Base-by-base conservation (phyloP, 2,797 vertebrate genomes). In the Poeciliopsis gracilis region DNA sequence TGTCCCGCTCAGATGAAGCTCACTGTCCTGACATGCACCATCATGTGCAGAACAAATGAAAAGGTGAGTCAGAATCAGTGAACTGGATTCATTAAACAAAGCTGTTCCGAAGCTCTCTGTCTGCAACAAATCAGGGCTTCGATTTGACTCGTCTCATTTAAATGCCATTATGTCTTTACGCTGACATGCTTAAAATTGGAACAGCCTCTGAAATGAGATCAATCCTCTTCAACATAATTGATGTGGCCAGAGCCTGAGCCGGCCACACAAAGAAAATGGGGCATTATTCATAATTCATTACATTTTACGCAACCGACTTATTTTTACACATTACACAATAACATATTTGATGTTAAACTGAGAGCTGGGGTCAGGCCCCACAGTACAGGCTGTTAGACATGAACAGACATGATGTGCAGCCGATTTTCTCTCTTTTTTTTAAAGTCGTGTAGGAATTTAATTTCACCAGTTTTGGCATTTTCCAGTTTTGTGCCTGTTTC, bases 231-330 rank as follows among this genome's bases (percentile, higher is more conserved):
- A 86, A 70, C 80, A 91, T 86, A 91, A 93, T 88, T 91, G 89
- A 92, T 90, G 84, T 67, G 43, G 16, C 71, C 57, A 55, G 63
- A 82, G 81, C 82, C 83, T 79, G 70, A 77, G 45, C 79, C 43
- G 82, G 80, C 88, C 88, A 77, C 87, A 87, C 69, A 12, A 76
- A 41, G 77, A 80, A 92, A 92, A 88, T 87, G 72, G 88, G 72
- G 16, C 75, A 77, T 91, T 86, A 92, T 92, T 90, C 85, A 93
- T 93, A 89, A 93, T 93, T 93, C 80, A 94, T 91, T 30, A 9
- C 7, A 77, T 90, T 89, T 90, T 90, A 93, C 88, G 78, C 90
- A 94, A 94, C 84, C 67, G 81, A 86, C 90, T 91, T 87, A 90
- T 83, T 92, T 91, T 83, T 82, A 75, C 82, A 86, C 79, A 86